phyloP scores from a whole-genome alignment of 2,888 invertebrate genomes.

The Ochropacha duplaris region DNA sequence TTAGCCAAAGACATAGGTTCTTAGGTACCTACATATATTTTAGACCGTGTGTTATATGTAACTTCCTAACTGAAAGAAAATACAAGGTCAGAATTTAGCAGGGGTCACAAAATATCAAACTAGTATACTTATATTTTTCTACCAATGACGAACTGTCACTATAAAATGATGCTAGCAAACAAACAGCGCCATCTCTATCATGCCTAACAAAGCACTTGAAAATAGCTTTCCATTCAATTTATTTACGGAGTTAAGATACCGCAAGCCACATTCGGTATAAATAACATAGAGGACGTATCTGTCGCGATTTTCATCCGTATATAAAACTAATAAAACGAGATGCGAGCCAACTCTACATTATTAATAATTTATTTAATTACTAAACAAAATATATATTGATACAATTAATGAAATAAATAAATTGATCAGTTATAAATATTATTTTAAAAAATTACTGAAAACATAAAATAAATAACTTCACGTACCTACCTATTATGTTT shows the following conservation, averaged over 20 bases:
- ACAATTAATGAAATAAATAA: no score
- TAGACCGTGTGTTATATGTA: background rate
- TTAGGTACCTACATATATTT: background rate
- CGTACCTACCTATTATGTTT: no score
- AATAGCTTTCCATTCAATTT: background rate
- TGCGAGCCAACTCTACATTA: no score
- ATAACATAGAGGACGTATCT: background rate
- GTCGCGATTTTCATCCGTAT: background rate
- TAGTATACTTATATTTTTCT: background rate
- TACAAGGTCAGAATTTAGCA: background rate
- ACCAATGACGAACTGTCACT: background rate
- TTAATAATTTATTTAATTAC: no score
- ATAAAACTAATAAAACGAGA: no score
- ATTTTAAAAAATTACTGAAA: no score
- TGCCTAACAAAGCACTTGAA: background rate
- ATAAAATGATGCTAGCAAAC: background rate
- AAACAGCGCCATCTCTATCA: background rate
- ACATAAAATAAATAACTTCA: no score
- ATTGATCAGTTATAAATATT: no score
- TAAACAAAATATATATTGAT: no score
- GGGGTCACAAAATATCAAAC: slow-evolving; percentile 1
- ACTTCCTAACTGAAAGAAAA: background rate
- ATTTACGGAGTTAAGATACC: background rate
- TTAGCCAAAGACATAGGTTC: background rate
- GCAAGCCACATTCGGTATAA: background rate